A percentile compares a stretch with the other conserved stretches of the same genome.
These are phyloP conservation scores for Pollimyrus isidori DNA, from an alignment of 2,113 vertebrate genomes.

Conservation along the genomic window DNA sequence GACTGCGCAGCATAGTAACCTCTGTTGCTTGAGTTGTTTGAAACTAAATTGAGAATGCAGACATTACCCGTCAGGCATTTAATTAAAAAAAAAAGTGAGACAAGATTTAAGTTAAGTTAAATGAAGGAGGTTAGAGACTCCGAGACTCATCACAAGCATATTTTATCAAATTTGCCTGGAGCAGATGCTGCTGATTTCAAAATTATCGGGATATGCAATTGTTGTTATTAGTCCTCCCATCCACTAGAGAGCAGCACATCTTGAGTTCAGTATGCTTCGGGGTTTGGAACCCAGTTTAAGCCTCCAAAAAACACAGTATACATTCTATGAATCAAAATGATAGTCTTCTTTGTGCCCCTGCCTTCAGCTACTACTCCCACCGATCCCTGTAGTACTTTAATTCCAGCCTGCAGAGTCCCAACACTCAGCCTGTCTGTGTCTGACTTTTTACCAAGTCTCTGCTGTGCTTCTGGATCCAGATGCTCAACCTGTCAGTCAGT, in stretches of 20 bases:
- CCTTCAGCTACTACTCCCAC: background rate
- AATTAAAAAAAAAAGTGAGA: background rate
- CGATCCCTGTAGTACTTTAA: background rate
- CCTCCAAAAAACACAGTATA: background rate
- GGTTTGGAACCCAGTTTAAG: background rate
- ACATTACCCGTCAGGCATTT: background rate
- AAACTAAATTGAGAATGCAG: background rate
- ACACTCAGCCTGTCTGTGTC: background rate
- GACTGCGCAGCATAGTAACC: background rate
- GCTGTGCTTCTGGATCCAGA: background rate
- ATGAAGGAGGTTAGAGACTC: background rate
- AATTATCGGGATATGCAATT: background rate
- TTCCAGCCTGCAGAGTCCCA: background rate
- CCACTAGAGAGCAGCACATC: background rate
- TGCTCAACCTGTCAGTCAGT: background rate
- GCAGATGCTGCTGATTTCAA: background rate
- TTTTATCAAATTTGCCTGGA: background rate
- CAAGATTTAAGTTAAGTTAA: background rate
- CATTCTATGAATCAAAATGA: background rate
- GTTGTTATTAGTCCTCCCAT: background rate
- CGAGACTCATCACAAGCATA: background rate
- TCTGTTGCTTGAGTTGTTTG: background rate
- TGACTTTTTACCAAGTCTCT: background rate
- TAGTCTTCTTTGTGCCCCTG: background rate
- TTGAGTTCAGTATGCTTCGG: background rate